Evolutionary conservation across 2,888 invertebrate genomes (phyloP).

Genomic region (Chalcis sispes): DNA sequence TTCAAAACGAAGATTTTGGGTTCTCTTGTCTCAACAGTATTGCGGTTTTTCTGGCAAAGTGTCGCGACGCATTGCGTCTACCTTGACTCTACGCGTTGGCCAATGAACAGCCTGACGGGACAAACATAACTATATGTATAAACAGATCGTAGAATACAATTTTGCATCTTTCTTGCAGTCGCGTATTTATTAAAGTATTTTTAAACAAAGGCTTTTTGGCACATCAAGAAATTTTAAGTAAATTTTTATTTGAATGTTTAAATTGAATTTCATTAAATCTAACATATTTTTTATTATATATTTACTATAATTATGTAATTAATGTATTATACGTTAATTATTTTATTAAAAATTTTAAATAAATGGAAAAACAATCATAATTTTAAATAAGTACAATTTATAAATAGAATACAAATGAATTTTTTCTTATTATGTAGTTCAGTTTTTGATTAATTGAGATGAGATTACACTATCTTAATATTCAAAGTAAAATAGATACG

Average conservation of each 20-base stretch:
- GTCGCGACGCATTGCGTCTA: slow-evolving; percentile 70
- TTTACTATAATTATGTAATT: too few relatives aligned
- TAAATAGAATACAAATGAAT: too few relatives aligned
- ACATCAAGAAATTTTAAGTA: background rate
- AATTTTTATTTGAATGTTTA: background rate
- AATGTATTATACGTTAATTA: too few relatives aligned
- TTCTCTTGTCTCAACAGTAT: slow-evolving; percentile 52
- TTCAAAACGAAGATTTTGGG: background rate
- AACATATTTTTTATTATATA: too few relatives aligned
- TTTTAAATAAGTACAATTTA: too few relatives aligned
- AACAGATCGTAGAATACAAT: slow-evolving; percentile 30
- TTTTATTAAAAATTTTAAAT: too few relatives aligned
- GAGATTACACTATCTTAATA: too few relatives aligned
- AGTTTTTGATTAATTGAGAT: too few relatives aligned
- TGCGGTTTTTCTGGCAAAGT: slow-evolving; percentile 66
- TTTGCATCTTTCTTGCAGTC: slow-evolving; percentile 23
- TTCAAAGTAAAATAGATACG: too few relatives aligned
- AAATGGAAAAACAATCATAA: too few relatives aligned
- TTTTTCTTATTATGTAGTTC: too few relatives aligned
- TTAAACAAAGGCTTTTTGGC: slow-evolving; percentile 17
- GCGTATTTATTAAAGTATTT: slow-evolving; percentile 38
- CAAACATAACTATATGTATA: slow-evolving; percentile 39
- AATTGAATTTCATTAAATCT: too few relatives aligned
- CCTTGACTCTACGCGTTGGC: slow-evolving; percentile 49
- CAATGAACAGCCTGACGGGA: slow-evolving; percentile 33